Evolutionary conservation across 2,797 vertebrate species (phyloP).

Genomic region (Tokudaia tokunoshimensis): DNA sequence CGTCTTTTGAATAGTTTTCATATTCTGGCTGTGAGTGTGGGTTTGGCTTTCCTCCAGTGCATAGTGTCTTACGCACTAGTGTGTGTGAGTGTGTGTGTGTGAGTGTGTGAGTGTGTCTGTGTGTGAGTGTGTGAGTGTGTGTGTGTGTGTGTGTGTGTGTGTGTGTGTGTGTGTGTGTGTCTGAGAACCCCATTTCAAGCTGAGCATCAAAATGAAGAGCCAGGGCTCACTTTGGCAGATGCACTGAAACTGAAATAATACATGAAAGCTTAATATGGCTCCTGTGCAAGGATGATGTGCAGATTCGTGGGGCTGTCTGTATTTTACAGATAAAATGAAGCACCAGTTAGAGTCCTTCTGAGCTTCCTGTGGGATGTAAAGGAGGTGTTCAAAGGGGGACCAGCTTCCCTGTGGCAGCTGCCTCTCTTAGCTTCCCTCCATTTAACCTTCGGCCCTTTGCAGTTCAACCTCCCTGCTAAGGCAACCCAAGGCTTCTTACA

Average conservation of each 20-base stretch:
- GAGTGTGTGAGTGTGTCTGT: neutral
- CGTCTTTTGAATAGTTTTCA: slow-evolving; percentile 49
- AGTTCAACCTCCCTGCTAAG: neutral
- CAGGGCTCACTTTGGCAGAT: neutral
- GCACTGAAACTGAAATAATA: neutral
- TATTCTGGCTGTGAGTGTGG: slow-evolving; percentile 25
- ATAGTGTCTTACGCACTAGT: neutral
- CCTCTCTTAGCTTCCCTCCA: neutral
- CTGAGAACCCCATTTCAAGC: neutral
- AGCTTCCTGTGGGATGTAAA: neutral
- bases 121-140: neutral
- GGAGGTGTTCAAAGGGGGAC: neutral
- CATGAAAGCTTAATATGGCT: neutral
- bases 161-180: neutral
- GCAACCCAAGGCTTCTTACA: neutral
- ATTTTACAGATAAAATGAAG: neutral
- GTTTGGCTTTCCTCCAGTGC: neutral
- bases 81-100: neutral
- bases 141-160: too few relatives aligned
- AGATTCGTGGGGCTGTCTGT: neutral
- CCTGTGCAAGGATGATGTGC: neutral
- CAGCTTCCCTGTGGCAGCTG: neutral
- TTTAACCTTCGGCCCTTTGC: neutral
- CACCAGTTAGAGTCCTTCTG: neutral
- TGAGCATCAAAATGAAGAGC: slow-evolving; percentile 3